Evolutionary conservation across 1,140 invertebrate genomes (phyloP).

Genomic region (Cyclina sinensis): DNA sequence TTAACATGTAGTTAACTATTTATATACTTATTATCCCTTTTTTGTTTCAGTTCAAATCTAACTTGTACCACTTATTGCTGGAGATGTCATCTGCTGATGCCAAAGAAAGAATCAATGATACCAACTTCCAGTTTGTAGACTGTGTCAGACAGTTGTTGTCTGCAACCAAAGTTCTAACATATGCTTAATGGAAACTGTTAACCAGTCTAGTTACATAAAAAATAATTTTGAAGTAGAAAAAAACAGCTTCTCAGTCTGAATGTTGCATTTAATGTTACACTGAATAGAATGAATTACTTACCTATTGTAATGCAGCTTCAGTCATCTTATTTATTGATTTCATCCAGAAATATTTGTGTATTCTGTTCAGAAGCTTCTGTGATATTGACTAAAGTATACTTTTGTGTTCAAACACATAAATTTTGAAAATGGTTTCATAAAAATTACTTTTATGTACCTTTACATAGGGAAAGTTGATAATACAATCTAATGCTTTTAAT

Average conservation of each 20-base stretch:
- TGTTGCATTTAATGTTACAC: not conserved
- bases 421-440: no score
- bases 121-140: conserved; percentile 83
- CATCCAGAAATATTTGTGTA: not conserved
- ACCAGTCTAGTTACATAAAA: not conserved
- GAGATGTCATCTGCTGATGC: conserved; percentile 77
- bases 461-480: no score
- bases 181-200: conserved; percentile 76
- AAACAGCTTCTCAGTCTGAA: not conserved
- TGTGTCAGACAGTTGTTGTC: conserved; percentile 83
- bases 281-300: conserved; percentile 83
- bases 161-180: conserved; percentile 81
- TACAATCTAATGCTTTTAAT: no score
- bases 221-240: not conserved
- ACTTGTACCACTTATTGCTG: conserved; percentile 84
- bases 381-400: not conserved
- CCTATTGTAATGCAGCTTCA: no score
- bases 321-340: no score
- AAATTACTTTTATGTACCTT: no score
- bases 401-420: no score
- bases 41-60: conserved; percentile 85
- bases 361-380: not conserved
- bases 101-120: conserved; percentile 78
- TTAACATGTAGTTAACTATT: no score
- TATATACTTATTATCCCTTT: no score